Conservation (phyloP, 2,113 vertebrate species). For the Gracilinanus agilis region DNA sequence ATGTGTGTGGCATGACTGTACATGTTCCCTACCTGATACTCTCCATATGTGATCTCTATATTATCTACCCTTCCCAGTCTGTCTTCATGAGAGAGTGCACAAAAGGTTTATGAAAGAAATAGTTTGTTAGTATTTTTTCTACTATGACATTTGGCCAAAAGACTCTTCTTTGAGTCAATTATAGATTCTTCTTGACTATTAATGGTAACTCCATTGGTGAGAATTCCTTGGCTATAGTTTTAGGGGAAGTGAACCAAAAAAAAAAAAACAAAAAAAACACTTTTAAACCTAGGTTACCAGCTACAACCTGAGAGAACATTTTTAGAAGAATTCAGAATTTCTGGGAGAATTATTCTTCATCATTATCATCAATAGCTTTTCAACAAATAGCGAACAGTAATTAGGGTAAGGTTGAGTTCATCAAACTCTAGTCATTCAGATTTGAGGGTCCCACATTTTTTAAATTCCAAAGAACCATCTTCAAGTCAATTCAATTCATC, state of each 20-base stretch:
- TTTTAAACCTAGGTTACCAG: neutral
- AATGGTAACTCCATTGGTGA: neutral
- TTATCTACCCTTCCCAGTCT: neutral
- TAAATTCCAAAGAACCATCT: neutral
- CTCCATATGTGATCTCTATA: neutral
- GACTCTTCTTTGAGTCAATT: neutral
- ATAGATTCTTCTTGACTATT: neutral
- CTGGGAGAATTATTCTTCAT: neutral
- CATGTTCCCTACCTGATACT: neutral
- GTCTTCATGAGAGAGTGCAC: neutral
- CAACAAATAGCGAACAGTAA: neutral
- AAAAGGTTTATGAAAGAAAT: neutral
- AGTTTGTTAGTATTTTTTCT: neutral
- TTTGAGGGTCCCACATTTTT: neutral
- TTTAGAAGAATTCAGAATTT: neutral
- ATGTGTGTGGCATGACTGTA: neutral
- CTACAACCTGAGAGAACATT: neutral
- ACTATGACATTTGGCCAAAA: neutral
- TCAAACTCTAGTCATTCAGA: neutral
- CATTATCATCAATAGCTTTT: neutral
- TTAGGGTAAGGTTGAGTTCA: neutral
- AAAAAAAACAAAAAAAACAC: neutral
- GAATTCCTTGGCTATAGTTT: neutral
- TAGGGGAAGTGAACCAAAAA: neutral
- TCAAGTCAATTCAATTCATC: neutral